Evolutionary conservation across 2,113 vertebrate species (phyloP).

Genomic region (Microtus ochrogaster): DNA sequence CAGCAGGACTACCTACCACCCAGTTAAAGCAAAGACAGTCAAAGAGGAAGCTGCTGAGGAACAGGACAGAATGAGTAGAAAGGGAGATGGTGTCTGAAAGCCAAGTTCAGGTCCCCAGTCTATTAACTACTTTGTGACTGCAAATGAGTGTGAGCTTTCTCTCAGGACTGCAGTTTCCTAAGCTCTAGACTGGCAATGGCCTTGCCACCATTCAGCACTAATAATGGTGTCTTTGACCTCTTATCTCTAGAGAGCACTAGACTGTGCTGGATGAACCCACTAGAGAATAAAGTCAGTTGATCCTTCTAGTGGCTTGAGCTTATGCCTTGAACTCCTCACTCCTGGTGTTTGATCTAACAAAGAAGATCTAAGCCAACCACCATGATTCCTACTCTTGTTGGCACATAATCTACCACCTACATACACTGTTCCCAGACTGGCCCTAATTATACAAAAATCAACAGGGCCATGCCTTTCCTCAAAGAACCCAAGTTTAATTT

Average conservation of each 20-base stretch:
- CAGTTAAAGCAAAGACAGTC: neutral
- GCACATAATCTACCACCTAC: neutral
- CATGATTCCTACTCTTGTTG: neutral
- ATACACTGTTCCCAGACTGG: neutral
- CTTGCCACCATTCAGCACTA: neutral
- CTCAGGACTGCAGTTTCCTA: neutral
- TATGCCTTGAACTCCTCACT: neutral
- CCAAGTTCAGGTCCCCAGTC: neutral
- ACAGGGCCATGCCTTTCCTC: neutral
- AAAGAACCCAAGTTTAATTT: constrained; percentile 39
- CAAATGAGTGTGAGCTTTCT: neutral
- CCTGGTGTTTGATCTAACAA: neutral
- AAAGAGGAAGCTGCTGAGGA: neutral
- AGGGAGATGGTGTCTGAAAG: neutral
- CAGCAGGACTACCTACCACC: neutral
- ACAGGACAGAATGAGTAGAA: neutral
- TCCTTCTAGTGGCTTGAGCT: neutral
- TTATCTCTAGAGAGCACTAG: neutral
- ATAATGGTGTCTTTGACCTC: neutral
- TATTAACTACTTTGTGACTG: neutral
- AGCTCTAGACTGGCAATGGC: neutral
- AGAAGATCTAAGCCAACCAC: neutral
- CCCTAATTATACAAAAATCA: constrained; percentile 1
- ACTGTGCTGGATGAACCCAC: neutral
- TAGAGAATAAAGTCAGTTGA: neutral